phyloP scores from a whole-genome alignment of 2,113 vertebrate genomes.

The Hippolais icterina region DNA sequence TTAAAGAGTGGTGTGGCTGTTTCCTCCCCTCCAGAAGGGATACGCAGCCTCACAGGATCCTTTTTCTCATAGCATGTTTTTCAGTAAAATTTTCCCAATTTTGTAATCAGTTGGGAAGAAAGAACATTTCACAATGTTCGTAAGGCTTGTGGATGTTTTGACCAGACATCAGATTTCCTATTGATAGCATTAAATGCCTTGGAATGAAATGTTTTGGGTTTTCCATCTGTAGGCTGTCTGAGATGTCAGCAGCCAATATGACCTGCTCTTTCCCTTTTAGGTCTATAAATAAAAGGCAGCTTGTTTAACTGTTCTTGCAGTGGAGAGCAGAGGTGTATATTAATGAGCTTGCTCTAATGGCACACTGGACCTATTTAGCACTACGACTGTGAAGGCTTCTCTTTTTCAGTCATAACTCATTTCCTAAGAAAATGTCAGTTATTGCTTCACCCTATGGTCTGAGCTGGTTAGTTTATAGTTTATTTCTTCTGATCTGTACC shows the following conservation, averaged over 20 bases:
- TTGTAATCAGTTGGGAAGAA: constrained; percentile 52
- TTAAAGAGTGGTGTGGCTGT: background rate
- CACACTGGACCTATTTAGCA: constrained; percentile 83
- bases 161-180: constrained; percentile 70
- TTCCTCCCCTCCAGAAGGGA: constrained; percentile 25
- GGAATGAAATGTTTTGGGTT: constrained; percentile 72
- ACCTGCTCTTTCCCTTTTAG: constrained; percentile 68
- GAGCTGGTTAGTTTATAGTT: constrained; percentile 66
- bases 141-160: constrained; percentile 57
- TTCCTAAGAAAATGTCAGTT: constrained; percentile 82
- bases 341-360: constrained; percentile 73
- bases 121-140: constrained; percentile 50
- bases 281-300: constrained; percentile 75
- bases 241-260: constrained; percentile 74
- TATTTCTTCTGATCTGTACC: constrained; percentile 78
- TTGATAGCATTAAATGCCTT: constrained; percentile 66
- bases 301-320: constrained; percentile 78
- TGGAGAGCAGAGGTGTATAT: constrained; percentile 69
- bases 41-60: background rate
- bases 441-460: constrained; percentile 48
- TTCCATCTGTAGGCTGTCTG: constrained; percentile 78
- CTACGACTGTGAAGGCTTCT: constrained; percentile 70
- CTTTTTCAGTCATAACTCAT: constrained; percentile 84
- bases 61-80: constrained; percentile 14
- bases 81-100: constrained; percentile 39